Evolutionary conservation across 2,113 vertebrate genomes (phyloP).

Genomic region (Pagrus major): DNA sequence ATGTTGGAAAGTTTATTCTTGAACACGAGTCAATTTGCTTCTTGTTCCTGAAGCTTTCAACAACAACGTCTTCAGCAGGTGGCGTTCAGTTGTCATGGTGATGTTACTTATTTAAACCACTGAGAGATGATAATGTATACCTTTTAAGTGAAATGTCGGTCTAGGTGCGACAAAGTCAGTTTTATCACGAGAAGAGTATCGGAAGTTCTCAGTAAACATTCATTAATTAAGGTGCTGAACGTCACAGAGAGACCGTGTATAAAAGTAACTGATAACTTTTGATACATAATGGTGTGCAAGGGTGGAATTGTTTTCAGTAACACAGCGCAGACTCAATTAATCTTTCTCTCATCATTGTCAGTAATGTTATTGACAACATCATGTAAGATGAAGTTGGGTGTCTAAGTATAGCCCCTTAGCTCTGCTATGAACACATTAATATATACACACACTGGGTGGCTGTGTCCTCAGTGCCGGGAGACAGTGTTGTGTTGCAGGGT

Average conservation of each 20-base stretch:
- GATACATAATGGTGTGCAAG: background rate
- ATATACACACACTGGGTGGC: slow-evolving; percentile 17
- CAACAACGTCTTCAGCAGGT: background rate
- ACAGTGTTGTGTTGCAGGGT: slow-evolving; percentile 56
- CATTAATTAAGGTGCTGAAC: background rate
- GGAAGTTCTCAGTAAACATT: background rate
- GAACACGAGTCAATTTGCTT: background rate
- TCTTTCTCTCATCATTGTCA: background rate
- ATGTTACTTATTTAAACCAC: background rate
- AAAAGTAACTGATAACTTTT: no score
- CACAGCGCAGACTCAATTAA: background rate
- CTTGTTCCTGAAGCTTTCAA: background rate
- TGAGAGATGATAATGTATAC: background rate
- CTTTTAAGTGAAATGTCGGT: background rate
- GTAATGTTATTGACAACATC: background rate
- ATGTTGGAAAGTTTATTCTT: background rate
- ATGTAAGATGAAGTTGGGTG: background rate
- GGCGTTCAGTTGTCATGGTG: background rate
- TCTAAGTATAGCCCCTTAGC: slow-evolving; percentile 8
- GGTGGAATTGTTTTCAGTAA: slow-evolving; percentile 14
- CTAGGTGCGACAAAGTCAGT: background rate
- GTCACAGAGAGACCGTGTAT: background rate
- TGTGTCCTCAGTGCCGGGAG: slow-evolving; percentile 39
- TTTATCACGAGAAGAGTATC: background rate
- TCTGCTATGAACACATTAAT: slow-evolving; percentile 25